These are phyloP conservation scores for Philonicus albiceps DNA, from an alignment of 2,888 invertebrate genomes.

Conservation along the genomic window DNA sequence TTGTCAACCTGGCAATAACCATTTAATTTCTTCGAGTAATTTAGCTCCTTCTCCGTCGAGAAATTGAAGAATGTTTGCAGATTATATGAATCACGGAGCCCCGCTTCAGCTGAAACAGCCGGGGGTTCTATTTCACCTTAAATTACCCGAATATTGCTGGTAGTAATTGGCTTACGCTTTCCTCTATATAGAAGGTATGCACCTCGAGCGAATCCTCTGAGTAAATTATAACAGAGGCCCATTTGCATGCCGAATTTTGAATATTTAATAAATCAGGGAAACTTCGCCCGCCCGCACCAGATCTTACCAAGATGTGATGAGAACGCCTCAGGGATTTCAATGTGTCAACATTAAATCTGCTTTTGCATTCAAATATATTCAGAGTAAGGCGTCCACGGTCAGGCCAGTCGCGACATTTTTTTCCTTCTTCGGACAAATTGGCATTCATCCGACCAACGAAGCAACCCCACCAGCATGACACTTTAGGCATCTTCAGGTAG, in stretches of 20 bases:
- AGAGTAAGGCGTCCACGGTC: neutral
- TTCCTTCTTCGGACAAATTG: neutral
- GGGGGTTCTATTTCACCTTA: neutral
- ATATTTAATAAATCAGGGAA: neutral
- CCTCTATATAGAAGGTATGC: neutral
- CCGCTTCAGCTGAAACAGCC: neutral
- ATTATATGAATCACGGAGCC: neutral
- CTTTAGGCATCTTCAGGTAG: neutral
- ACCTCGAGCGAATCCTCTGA: neutral
- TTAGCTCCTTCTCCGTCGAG: neutral
- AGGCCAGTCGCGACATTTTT: neutral
- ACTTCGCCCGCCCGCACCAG: neutral
- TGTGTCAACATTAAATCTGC: neutral
- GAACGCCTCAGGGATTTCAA: neutral
- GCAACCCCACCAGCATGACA: neutral
- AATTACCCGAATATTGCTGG: neutral
- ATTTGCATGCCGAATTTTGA: neutral
- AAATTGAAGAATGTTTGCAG: neutral
- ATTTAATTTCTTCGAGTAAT: neutral
- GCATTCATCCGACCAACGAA: neutral
- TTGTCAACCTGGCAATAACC: neutral
- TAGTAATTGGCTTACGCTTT: neutral
- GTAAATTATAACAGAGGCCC: neutral
- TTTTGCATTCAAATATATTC: neutral
- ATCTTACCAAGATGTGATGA: neutral